Base-by-base conservation (phyloP, 2,888 invertebrate genomes). In the Petrophora chlorosata region DNA sequence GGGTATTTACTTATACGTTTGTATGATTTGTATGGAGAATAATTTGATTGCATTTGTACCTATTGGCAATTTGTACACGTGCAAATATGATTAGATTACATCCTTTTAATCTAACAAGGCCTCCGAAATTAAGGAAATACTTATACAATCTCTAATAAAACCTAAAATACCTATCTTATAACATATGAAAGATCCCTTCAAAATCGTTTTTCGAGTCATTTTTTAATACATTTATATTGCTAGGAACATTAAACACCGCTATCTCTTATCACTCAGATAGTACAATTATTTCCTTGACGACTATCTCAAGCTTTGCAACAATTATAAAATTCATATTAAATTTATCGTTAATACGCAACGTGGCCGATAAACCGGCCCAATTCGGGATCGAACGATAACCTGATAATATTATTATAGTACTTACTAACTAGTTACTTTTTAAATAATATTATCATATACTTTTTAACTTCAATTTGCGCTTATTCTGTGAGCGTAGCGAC, bases 381-480 rank as follows among this genome's bases (percentile, higher is more conserved):
- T 75, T 78, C 61, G 58, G 57, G 53, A 63, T 43, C 59, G 59
- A 67, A 66, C 8, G 66, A 70, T 72, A 70, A 44, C 59, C 54
- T 66, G 63, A 71, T 70, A 63, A 68, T 60, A 61, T 66, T 63
- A 65, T 69, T 69, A 5, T 26, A 2, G 19, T 67, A 72, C 61
- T 63, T 79, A 76, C 82, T 77, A 82, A 79, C 73, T 73, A 78
- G 70, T 76, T 82, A 7, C 7, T 3, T 22, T 8, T 22, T 5
- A 2, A 82, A 84, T 78, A 82, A 73, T 84, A 83, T 82, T 85
- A 82, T 66, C 47, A 33, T 47, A 63, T 72, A 74, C 74, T 73
- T 62, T 42, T 40, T 38, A 19, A 39, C 29, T 33, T 40, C 32
- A n/a, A n/a, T n/a, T n/a, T n/a, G n/a, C n/a, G n/a, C n/a, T n/a